Conservation (phyloP, 1,140 invertebrate genomes). For the Drosophila nebulosa region DNA sequence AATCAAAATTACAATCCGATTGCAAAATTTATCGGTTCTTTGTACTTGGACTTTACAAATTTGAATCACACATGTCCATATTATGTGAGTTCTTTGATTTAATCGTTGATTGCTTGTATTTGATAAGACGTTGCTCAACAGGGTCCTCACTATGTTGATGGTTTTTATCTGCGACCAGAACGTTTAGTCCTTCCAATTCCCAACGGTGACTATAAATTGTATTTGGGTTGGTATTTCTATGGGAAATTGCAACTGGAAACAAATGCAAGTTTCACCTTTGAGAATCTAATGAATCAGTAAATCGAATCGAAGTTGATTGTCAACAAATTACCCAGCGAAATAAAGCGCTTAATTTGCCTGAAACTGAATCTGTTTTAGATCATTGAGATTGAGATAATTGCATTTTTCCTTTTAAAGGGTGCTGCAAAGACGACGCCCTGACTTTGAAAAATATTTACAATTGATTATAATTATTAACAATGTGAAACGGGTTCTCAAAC, state of each 20-base stretch:
- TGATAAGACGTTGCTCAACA: not conserved
- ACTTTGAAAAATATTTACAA: slow-evolving; percentile 12
- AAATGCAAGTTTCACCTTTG: not conserved
- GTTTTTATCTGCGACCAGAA: not conserved
- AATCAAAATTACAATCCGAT: not conserved
- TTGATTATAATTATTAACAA: slow-evolving; percentile 52
- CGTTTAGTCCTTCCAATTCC: not conserved
- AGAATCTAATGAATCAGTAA: not conserved
- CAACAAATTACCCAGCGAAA: too few species aligned
- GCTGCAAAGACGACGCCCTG: too few species aligned
- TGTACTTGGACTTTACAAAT: not conserved
- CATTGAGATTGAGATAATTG: too few species aligned
- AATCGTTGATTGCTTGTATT: too few species aligned
- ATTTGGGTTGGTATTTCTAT: not conserved
- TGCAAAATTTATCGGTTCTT: not conserved
- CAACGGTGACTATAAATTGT: not conserved
- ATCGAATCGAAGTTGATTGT: not conserved
- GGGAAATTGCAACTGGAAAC: not conserved
- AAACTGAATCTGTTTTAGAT: too few species aligned
- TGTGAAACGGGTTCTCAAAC: too few species aligned
- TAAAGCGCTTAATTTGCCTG: too few species aligned
- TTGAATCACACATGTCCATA: slow-evolving; percentile 5
- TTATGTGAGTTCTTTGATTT: not conserved
- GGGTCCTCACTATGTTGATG: not conserved
- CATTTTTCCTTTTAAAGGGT: too few species aligned